Percentiles rank a stretch among this genome's conserved stretches.
phyloP scores from a whole-genome alignment of 2,888 invertebrate genomes.

The Tenthredo scrophulariae region DNA sequence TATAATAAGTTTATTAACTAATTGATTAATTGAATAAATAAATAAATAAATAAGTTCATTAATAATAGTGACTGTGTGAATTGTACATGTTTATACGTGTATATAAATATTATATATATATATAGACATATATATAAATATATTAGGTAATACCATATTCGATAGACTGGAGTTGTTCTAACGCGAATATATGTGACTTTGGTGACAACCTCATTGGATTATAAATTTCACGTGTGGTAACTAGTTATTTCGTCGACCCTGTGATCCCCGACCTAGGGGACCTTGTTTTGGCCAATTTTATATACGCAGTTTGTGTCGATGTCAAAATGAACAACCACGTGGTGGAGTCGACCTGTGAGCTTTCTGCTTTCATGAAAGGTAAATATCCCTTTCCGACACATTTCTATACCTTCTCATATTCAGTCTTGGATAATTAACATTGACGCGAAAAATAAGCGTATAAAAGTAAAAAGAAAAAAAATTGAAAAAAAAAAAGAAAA shows the following conservation, averaged over 20 bases:
- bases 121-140: too few relatives aligned
- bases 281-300: neutral
- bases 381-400: conserved; percentile 49
- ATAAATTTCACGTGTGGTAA: conserved; percentile 28
- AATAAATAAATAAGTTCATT: neutral
- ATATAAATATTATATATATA: neutral
- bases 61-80: neutral
- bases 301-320: conserved; percentile 14
- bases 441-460: too few relatives aligned
- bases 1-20: neutral
- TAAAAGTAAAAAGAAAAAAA: too few relatives aligned
- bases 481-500: too few relatives aligned
- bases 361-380: conserved; percentile 74
- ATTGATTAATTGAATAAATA: neutral
- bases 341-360: conserved; percentile 70
- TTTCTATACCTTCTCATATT: neutral
- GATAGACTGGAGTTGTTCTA: neutral
- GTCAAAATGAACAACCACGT: conserved; percentile 70
- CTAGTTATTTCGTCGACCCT: neutral
- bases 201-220: conserved; percentile 25
- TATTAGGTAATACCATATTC: neutral
- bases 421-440: neutral
- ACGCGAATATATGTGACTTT: conserved; percentile 21
- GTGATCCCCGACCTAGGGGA: neutral
- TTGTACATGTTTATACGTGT: neutral